Conservation (phyloP, 2,888 invertebrate species). For the Drosophila fulvimacula region DNA sequence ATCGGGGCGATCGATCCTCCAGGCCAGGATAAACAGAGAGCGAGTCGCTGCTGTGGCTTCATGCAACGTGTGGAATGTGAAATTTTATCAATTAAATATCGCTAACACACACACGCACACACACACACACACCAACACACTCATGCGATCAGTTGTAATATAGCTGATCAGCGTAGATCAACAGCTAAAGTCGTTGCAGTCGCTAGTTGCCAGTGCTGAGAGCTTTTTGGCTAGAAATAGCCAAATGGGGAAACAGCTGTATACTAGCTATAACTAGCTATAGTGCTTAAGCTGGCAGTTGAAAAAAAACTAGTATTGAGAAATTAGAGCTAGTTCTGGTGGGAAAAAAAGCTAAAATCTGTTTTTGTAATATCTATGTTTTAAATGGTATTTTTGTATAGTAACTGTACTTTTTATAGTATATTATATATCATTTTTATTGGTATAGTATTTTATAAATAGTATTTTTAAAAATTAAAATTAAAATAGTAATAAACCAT, state of each 20-base stretch:
- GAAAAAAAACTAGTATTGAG: too few relatives aligned
- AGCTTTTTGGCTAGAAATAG: not conserved
- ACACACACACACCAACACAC: not conserved
- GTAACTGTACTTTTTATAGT: not conserved
- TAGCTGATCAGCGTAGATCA: constrained; percentile 25
- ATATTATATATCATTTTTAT: not conserved
- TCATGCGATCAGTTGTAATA: not conserved
- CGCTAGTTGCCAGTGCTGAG: constrained; percentile 17
- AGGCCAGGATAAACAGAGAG: constrained; percentile 63
- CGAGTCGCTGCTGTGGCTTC: constrained; percentile 60
- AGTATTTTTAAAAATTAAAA: too few relatives aligned
- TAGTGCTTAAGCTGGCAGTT: too few relatives aligned
- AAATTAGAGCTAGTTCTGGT: not conserved
- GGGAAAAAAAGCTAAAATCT: too few relatives aligned
- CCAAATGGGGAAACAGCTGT: not conserved
- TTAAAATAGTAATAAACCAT: too few relatives aligned
- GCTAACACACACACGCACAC: not conserved
- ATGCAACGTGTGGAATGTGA: constrained; percentile 71
- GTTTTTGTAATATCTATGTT: not conserved
- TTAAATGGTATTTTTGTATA: not conserved
- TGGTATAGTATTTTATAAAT: not conserved
- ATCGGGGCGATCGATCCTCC: constrained; percentile 51
- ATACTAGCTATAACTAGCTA: not conserved
- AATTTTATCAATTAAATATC: constrained; percentile 77
- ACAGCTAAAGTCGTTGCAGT: constrained; percentile 37